Conservation (phyloP, 1,140 invertebrate genomes). For the Camponotus pennsylvanicus region DNA sequence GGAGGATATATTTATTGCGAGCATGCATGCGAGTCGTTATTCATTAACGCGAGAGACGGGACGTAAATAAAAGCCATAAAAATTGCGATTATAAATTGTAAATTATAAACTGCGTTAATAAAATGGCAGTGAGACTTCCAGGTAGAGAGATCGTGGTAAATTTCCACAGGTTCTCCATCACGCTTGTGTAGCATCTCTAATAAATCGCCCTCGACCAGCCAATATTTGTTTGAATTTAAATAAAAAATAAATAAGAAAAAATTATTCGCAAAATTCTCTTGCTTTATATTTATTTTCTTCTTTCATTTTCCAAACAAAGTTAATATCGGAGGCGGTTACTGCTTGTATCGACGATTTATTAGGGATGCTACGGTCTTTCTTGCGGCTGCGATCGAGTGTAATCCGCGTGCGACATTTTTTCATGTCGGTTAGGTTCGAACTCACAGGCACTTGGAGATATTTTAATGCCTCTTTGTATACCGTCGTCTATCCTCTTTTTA, state of each 20-base stretch:
- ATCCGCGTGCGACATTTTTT: slow-evolving; percentile 65
- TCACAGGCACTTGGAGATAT: slow-evolving; percentile 77
- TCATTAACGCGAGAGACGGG: slow-evolving; percentile 33
- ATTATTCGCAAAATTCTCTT: neutral
- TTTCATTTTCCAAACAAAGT: neutral
- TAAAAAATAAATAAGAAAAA: no score
- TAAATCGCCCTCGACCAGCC: neutral
- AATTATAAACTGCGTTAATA: slow-evolving; percentile 18
- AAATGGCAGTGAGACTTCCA: neutral
- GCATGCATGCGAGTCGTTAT: neutral
- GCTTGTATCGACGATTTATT: slow-evolving; percentile 18
- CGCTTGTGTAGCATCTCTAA: no score
- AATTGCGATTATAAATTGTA: neutral
- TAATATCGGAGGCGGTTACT: slow-evolving; percentile 13
- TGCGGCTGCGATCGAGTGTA: slow-evolving; percentile 48
- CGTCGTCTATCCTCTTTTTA: slow-evolving; percentile 63
- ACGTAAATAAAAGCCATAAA: slow-evolving; percentile 33
- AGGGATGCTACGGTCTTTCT: neutral
- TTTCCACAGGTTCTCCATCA: neutral
- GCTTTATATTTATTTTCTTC: neutral
- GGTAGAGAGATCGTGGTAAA: neutral
- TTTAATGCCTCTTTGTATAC: slow-evolving; percentile 85
- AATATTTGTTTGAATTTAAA: no score
- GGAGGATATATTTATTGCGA: slow-evolving; percentile 5
- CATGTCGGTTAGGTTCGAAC: slow-evolving; percentile 43